Base-by-base conservation (phyloP, 2,888 invertebrate genomes). In the Alsophila aescularia region DNA sequence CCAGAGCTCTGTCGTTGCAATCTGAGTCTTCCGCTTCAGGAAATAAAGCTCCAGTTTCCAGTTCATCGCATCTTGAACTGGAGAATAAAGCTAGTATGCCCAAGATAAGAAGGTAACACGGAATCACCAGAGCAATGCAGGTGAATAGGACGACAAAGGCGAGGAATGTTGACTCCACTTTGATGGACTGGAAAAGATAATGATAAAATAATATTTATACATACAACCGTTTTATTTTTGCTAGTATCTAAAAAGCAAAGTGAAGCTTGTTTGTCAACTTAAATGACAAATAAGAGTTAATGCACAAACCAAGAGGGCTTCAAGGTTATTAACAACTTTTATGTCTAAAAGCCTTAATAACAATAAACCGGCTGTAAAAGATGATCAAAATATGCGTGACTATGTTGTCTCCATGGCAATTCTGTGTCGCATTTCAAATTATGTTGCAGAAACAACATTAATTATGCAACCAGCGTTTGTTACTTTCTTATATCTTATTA, bases 161-260 rank as follows among this genome's bases (percentile, higher is more conserved):
- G 56, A 96, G 88, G 76, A 95, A 95, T 34, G 94, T 94, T 10
- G 94, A 94, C 77, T 96, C 95, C 73, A 95, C 91, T 85, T 94
- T 94, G 70, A 95, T 90, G 42, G 95, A 93, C 96, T 96, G 89
- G 35, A 62, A 64, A 8, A 47, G 34, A 52, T 10, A n/a, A 18
- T 18, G 18, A 18, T 18, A 18, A 18, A 18, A n/a, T n/a, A n/a
- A n/a, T n/a, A n/a, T n/a, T n/a, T n/a, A n/a, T n/a, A n/a, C n/a
- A n/a, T n/a, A n/a, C n/a, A n/a, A n/a, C n/a, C n/a, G 2, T 24
- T 8, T 18, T 27, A 9, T 27, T 27, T 27, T 27, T 27, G 2
- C 7, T 27, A 27, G 4, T 2, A 6, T 27, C 9, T 18, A 18
- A n/a, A n/a, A n/a, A n/a, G n/a, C n/a, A n/a, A 24, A 24, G 24